Conservation (phyloP, 2,113 vertebrate species). For the Parus major region DNA sequence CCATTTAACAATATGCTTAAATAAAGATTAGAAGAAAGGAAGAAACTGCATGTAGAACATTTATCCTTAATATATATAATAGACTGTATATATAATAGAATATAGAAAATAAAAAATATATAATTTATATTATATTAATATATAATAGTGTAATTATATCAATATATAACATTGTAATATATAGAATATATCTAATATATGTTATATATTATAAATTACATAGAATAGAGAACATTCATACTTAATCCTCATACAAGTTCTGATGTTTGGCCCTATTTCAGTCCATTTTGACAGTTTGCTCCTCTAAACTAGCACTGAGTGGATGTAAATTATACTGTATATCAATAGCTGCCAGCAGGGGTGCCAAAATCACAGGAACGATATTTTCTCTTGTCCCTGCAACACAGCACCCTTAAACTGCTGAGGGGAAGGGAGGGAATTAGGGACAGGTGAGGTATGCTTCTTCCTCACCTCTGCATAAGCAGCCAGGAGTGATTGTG, state of each 20-base stretch:
- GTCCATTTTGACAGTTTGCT: not conserved
- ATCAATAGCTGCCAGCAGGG: not conserved
- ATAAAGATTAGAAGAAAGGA: not conserved
- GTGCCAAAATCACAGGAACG: not conserved
- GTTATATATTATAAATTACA: too few relatives aligned
- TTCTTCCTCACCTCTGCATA: not conserved
- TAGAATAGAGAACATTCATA: not conserved
- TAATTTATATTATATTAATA: too few relatives aligned
- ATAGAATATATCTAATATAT: too few relatives aligned
- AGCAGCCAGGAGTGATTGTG: not conserved
- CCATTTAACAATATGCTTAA: not conserved
- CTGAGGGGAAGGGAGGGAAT: too few relatives aligned
- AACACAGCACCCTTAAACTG: not conserved
- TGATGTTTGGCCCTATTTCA: not conserved
- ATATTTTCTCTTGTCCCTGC: not conserved
- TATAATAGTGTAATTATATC: too few relatives aligned
- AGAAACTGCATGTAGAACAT: not conserved
- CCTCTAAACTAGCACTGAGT: not conserved
- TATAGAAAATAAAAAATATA: too few relatives aligned
- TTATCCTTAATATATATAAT: not conserved
- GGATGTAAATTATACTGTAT: not conserved
- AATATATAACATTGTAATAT: too few relatives aligned
- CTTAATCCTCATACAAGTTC: not conserved
- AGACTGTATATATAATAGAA: too few relatives aligned
- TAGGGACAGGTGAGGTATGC: not conserved